Evolutionary conservation across 2,113 vertebrate species (phyloP).

Genomic region (Peromyscus leucopus): DNA sequence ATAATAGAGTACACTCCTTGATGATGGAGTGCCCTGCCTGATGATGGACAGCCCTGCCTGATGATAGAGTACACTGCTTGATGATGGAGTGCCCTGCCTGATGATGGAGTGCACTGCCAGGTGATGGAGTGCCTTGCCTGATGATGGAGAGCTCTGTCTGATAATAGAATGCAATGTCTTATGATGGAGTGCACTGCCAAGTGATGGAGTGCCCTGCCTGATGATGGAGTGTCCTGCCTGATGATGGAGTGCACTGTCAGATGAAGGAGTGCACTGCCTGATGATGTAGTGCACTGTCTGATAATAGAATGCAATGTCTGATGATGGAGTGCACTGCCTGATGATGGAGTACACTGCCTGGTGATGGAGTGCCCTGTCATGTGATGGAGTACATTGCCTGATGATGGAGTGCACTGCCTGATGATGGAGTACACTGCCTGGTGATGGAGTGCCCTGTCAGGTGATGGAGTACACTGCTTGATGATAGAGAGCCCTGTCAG

Average conservation of each 20-base stretch:
- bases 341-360: not conserved
- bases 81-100: not conserved
- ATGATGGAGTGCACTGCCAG: not conserved
- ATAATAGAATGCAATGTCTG: not conserved
- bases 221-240: fast-evolving
- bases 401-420: not conserved
- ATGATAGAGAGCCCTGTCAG: too few relatives aligned
- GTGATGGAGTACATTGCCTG: not conserved
- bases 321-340: not conserved
- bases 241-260: not conserved
- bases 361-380: too few relatives aligned
- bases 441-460: too few relatives aligned
- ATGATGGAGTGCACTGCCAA: not conserved
- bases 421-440: not conserved
- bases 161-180: not conserved
- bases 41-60: not conserved
- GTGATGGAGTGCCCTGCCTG: not conserved
- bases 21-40: not conserved
- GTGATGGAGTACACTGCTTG: too few relatives aligned
- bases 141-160: not conserved
- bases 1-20: fast-evolving
- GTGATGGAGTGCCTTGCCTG: not conserved
- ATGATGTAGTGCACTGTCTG: not conserved
- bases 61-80: not conserved
- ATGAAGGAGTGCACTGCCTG: not conserved